Evolutionary conservation across 2,113 vertebrate genomes (phyloP), one percentile per base, ranked within the genome.

Genomic region (Elachura formosa): DNA sequence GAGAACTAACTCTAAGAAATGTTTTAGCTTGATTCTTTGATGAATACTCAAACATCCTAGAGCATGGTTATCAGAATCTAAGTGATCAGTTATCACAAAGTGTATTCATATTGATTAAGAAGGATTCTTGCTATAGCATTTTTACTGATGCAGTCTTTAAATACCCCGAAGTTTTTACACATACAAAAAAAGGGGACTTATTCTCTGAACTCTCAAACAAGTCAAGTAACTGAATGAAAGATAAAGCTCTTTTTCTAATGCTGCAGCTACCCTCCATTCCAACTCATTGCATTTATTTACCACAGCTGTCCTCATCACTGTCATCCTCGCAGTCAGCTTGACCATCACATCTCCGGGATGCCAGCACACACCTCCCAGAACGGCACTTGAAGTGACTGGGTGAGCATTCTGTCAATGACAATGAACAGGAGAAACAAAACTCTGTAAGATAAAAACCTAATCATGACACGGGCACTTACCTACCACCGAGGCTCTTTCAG

Each of bases 351-450:
- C 98, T 98, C 78, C 99, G 99, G 93, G 98, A 98, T 6, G 98
- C 98, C 92, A 99, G 97, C 41, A 99, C 98, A 43, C 99, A 99
- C 41, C 98, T 97, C 12, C 99, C 99, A 0, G 99, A 99, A 12
- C 88, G 97, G 63, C 99, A 99, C 95, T 99, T 99, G 97, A 99
- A 99, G 97, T 99, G 99, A 43, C 98, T 99, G 14, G 99, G 99
- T 13, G 99, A 99, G 72, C 99, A 99, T 81, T 99, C 99, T 99
- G 97, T 49, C 93, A 67, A 48, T 56, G 97, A 96, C 26, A 98
- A 88, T 28, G 51, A 96, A 74, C 38, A 92, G 62, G 40, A 93
- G 45, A 93, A 76, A 84, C 40, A 61, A 61, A 28, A 41, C 12
- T 72, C 66, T 19, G 10, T 54, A 12, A 76, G 26, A n/a, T 71